Conservation (phyloP, 2,888 invertebrate species). For the Eupsilia transversa region DNA sequence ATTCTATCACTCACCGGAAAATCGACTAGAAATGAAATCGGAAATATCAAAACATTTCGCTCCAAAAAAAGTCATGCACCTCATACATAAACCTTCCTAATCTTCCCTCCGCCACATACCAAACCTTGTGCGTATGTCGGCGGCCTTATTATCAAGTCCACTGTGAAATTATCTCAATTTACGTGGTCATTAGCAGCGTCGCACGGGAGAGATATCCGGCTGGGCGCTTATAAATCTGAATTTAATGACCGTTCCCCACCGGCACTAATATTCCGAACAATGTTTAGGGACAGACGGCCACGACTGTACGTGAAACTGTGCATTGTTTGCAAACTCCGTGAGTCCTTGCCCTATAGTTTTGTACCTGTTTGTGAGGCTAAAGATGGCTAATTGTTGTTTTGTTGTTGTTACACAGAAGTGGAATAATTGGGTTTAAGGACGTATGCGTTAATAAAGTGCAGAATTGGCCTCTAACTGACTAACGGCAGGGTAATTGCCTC, state of each 20-base stretch:
- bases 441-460: neutral
- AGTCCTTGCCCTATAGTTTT: conserved; percentile 59
- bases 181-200: conserved; percentile 90
- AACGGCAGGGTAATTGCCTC: neutral
- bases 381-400: conserved; percentile 57
- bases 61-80: neutral
- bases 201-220: conserved; percentile 89
- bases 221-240: conserved; percentile 88
- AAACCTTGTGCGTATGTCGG: conserved; percentile 59
- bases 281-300: conserved; percentile 76
- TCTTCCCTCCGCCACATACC: conserved; percentile 10
- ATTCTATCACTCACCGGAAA: neutral
- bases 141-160: conserved; percentile 83
- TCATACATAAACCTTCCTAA: conserved; percentile 36
- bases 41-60: neutral
- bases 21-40: neutral
- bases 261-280: conserved; percentile 86
- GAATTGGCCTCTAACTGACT: neutral
- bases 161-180: conserved; percentile 90
- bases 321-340: conserved; percentile 53
- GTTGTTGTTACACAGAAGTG: conserved; percentile 21
- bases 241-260: conserved; percentile 86
- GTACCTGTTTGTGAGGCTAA: conserved; percentile 52
- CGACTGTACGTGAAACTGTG: conserved; percentile 51
- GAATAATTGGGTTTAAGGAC: conserved; percentile 1